A percentile compares a stretch with the other conserved stretches of the same genome.
Conservation (phyloP, 2,797 vertebrate genomes). For the Spheniscus humboldti region DNA sequence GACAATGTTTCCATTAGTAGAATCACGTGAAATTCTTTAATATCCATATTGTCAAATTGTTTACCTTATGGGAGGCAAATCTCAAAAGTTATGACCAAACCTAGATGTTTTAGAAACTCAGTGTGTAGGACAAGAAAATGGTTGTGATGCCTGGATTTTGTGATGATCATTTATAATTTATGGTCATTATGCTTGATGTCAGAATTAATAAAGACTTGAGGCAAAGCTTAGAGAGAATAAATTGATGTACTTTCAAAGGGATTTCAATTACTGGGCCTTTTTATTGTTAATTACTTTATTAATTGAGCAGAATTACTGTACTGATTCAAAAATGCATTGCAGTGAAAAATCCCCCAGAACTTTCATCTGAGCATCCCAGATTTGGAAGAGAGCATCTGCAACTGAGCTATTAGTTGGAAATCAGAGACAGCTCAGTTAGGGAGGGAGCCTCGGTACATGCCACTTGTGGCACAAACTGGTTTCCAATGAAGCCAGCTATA, state of each 20-base stretch:
- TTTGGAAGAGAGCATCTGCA: conserved; percentile 11
- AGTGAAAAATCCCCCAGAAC: not conserved
- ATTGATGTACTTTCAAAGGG: conserved; percentile 37
- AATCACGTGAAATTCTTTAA: not conserved
- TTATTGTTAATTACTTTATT: conserved; percentile 65
- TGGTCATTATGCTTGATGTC: conserved; percentile 10
- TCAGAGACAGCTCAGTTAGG: not conserved
- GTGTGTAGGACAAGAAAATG: not conserved
- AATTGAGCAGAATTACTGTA: conserved; percentile 46
- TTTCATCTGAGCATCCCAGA: not conserved
- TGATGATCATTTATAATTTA: conserved; percentile 38
- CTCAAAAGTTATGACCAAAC: not conserved
- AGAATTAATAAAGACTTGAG: conserved; percentile 50
- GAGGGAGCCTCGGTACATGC: not conserved
- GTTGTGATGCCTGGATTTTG: not conserved
- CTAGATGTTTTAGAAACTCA: not conserved
- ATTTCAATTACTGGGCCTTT: conserved; percentile 40
- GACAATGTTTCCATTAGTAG: not conserved
- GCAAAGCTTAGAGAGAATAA: conserved; percentile 23
- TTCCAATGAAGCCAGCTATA: not conserved
- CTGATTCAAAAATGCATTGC: conserved; percentile 7
- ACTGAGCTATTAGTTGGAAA: conserved; percentile 1
- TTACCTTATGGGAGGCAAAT: not conserved
- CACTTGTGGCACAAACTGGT: not conserved
- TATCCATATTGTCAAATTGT: not conserved